phyloP scores from a whole-genome alignment of 30 jellyfish, hydroid and myxozoan genomes.

The Hydractinia symbiolongicarpus region DNA sequence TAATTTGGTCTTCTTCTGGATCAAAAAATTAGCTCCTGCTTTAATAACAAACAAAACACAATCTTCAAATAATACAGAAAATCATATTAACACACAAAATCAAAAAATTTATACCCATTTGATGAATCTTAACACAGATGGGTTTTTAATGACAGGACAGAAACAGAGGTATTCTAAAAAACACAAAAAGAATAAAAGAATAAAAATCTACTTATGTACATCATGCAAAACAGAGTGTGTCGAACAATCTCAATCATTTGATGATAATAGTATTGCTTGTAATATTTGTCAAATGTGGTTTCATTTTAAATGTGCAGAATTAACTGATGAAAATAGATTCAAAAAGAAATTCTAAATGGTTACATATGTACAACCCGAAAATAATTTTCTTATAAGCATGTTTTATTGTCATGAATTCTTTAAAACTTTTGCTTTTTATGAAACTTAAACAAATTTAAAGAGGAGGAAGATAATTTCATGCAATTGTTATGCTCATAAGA shows the following conservation, averaged over 20 bases:
- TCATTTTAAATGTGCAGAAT: not conserved
- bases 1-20: slow-evolving; percentile 13
- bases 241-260: not conserved
- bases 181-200: not conserved
- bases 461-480: too few relatives aligned
- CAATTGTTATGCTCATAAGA: too few relatives aligned
- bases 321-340: not conserved
- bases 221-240: not conserved
- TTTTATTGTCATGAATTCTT: too few relatives aligned
- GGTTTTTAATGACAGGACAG: not conserved
- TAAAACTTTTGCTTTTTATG: too few relatives aligned
- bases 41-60: not conserved
- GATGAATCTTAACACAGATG: not conserved
- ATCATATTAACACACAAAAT: not conserved
- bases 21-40: not conserved
- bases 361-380: not conserved
- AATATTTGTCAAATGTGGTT: not conserved
- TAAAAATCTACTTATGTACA: not conserved
- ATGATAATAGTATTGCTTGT: not conserved
- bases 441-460: too few relatives aligned
- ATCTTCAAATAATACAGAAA: not conserved
- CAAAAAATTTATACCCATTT: not conserved
- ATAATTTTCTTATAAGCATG: not conserved
- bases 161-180: not conserved
- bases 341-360: not conserved